Conservation (phyloP, 2,113 vertebrate genomes). For the mouse (Mus musculus) region DNA sequence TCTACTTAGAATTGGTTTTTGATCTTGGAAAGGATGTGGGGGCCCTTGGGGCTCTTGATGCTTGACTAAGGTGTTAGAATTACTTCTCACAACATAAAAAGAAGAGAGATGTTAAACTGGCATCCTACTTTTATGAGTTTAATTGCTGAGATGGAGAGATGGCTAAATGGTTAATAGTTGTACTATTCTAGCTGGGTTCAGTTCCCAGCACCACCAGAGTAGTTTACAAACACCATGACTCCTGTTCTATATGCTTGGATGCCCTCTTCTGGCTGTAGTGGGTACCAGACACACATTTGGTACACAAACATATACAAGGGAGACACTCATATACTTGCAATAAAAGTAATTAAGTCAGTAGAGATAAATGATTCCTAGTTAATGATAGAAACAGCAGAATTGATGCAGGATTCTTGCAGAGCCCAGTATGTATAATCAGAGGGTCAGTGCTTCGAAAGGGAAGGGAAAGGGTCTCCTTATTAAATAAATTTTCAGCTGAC, state of each 20-base stretch:
- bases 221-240: neutral
- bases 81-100: neutral
- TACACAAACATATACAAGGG: neutral
- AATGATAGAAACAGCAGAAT: slow-evolving; percentile 17
- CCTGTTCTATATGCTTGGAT: neutral
- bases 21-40: neutral
- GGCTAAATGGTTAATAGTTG: neutral
- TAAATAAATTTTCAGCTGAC: neutral
- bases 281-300: neutral
- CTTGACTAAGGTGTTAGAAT: neutral
- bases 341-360: neutral
- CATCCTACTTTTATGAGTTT: slow-evolving; percentile 51
- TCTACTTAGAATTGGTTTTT: neutral
- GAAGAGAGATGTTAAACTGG: neutral
- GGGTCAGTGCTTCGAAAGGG: neutral
- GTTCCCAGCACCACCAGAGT: no score
- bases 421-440: neutral
- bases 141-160: neutral
- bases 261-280: neutral
- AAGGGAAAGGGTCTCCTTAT: neutral
- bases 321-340: neutral
- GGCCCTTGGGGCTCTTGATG: neutral
- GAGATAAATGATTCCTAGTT: slow-evolving; percentile 49
- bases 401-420: neutral
- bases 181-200: neutral